Conservation (phyloP, 2,888 invertebrate species). For the Melinaea menophilus region DNA sequence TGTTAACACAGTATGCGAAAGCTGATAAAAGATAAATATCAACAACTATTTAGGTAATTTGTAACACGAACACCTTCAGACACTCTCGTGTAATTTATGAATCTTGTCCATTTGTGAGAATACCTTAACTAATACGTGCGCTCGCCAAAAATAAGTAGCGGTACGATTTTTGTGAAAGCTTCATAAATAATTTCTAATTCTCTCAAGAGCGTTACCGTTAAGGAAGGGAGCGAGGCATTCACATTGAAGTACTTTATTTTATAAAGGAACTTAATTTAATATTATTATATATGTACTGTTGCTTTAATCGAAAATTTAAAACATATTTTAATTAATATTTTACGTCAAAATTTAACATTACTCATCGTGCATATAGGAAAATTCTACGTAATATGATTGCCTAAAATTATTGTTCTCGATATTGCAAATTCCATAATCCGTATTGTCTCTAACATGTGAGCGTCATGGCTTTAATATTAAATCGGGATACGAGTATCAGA, state of each 20-base stretch:
- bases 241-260: constrained; percentile 20
- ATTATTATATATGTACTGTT: constrained; percentile 5
- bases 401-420: constrained; percentile 24
- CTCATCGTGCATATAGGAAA: constrained; percentile 1
- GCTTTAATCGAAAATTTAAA: background rate
- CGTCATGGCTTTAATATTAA: constrained; percentile 28
- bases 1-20: background rate
- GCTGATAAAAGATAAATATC: background rate
- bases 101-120: constrained; percentile 5
- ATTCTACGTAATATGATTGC: constrained; percentile 10
- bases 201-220: constrained; percentile 21
- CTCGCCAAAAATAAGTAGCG: constrained; percentile 16
- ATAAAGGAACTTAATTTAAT: constrained; percentile 14
- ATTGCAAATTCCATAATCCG: constrained; percentile 29
- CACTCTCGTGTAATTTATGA: background rate
- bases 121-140: constrained; percentile 8
- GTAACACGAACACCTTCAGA: constrained; percentile 1
- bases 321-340: background rate
- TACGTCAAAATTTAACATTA: background rate
- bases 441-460: constrained; percentile 28
- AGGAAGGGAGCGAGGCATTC: constrained; percentile 18
- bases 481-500: constrained; percentile 25
- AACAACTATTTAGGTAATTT: background rate
- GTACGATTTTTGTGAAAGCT: constrained; percentile 22
- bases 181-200: constrained; percentile 28